Base-by-base conservation (phyloP, 2,797 vertebrate genomes). In the Platyrinchus mystaceus region DNA sequence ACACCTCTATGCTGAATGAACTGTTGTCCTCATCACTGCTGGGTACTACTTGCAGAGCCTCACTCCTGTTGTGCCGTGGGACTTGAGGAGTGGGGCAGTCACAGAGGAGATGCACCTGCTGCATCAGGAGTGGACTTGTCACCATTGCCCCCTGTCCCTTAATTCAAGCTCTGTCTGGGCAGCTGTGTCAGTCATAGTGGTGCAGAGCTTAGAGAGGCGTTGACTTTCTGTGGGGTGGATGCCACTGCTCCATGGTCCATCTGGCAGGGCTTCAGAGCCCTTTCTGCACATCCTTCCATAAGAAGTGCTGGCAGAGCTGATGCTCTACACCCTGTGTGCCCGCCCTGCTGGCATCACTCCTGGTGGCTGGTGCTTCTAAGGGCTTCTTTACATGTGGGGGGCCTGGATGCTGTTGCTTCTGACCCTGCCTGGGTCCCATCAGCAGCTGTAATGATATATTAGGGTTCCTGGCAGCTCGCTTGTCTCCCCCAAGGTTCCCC, bases 211-310 rank as follows among this genome's bases (percentile, higher is more conserved):
- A 8, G 34, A 39, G 58, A 16, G 28, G 41, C 49, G 4, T 0
- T 14, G 59, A 16, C 34, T 39, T 28, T n/a, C 24, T 73, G 34
- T 43, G 0, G 1, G n/a, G 4, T 7, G 22, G 21, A 6, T n/a
- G 39, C 23, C 34, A 2, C 20, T 37, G n/a, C 49, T 47, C 30
- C 28, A 24, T 20, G 34, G 30, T 13, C 12, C 6, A 34, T 34
- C 41, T 47, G 34, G 28, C 34, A 47, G 59, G 68, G 49, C 23
- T 39, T 1, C 32, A 16, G 59, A 7, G 10, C 24, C 50, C 69
- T 34, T n/a, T 15, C 19, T 47, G 39, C 34, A 8, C 19, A 16
- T 41, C 30, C 12, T 41, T 28, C 30, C 1, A 0, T 28, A 34
- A 16, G 34, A 23, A 28, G 58, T 10, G 49, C 13, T 71, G 32